Evolutionary conservation across 2,113 vertebrate genomes (phyloP), one percentile per base, ranked within the genome.

Genomic region (Clinocottus analis): DNA sequence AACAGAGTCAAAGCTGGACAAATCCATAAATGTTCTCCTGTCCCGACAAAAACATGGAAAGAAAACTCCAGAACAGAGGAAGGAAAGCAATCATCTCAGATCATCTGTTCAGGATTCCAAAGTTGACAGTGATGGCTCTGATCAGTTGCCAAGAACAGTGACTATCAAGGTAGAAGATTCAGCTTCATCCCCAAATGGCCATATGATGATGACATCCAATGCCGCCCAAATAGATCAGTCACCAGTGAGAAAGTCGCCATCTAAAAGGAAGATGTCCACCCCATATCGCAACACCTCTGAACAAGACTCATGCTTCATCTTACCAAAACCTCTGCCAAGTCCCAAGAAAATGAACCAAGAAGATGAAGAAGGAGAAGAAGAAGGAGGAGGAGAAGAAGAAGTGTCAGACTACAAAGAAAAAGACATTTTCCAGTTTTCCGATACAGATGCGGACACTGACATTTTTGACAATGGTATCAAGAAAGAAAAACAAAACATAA

Each of bases 281-380:
- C 93, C 95, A 79, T 97, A 94, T 92, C 96, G 96, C 82, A 96
- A 97, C 94, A 96, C 95, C 84, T 94, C 96, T 72, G 96, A 98
- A 87, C 96, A 97, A 93, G 96, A 96, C 90, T 96, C 96, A 76
- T 95, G 96, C 93, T 96, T 97, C 87, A 95, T 97, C 91, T 94
- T 97, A 91, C 95, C 97, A 80, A 98, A 97, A 94, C 95, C 96
- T 83, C 94, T 96, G 86, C 94, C 94, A 72, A 91, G 87, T 87
- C 85, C 85, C 17, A 93, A 91, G 67, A 87, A 75, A 78, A 55
- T 80, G 11, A 91, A 96, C 91, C 95, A 95, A 84, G 85, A 86
- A 45, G 90, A 92, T 2, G 89, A 91, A 25, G 39, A 47, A 27
- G 35, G 45, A 19, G 43, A 58, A 0, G 55, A 17, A 2, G 55